Evolutionary conservation across 2,888 invertebrate species (phyloP).

Genomic region (Dexiosoma caninum): DNA sequence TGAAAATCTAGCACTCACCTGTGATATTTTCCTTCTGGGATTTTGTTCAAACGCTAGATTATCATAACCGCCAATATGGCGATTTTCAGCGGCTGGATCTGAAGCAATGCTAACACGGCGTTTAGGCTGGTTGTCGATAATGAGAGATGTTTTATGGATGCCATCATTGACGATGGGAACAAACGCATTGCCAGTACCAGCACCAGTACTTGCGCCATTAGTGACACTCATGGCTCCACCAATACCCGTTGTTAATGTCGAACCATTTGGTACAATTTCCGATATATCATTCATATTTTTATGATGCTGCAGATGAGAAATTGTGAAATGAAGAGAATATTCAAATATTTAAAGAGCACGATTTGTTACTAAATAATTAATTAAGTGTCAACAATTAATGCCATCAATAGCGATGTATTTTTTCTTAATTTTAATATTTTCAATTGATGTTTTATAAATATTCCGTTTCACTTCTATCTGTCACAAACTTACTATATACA

Average conservation of each 20-base stretch:
- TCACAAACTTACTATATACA: conserved; percentile 50
- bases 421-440: background rate
- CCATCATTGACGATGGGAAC: conserved; percentile 22
- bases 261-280: conserved; percentile 47
- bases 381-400: conserved; percentile 10
- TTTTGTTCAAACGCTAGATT: conserved; percentile 83
- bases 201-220: conserved; percentile 16
- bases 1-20: too few species aligned
- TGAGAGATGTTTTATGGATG: conserved; percentile 67
- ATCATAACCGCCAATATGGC: conserved; percentile 80
- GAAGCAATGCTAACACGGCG: conserved; percentile 83
- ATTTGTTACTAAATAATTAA: conserved; percentile 2
- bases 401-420: background rate
- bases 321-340: background rate
- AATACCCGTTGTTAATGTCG: conserved; percentile 16
- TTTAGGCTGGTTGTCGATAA: conserved; percentile 77
- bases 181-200: too few species aligned
- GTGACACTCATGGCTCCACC: conserved; percentile 14
- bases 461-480: background rate
- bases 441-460: background rate
- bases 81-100: conserved; percentile 77
- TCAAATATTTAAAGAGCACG: background rate
- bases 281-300: conserved; percentile 66
- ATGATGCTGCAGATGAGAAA: conserved; percentile 40
- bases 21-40: conserved; percentile 77